Evolutionary conservation across 2,888 invertebrate species (phyloP).

Genomic region (Creontiades dilutus): DNA sequence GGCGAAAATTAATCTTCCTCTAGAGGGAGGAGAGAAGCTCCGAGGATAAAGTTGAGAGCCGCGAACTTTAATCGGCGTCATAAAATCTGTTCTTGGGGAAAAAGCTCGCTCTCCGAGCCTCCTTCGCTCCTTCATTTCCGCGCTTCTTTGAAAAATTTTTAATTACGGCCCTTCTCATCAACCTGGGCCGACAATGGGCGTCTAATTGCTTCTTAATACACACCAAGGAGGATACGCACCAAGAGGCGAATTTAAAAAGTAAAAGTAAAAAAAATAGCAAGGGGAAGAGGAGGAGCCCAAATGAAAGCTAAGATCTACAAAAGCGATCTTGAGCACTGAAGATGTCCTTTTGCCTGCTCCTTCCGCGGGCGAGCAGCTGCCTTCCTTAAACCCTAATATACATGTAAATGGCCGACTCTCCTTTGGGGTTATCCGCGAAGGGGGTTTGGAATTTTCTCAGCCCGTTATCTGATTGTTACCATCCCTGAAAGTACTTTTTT

Average conservation of each 20-base stretch:
- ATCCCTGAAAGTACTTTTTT: constrained; percentile 51
- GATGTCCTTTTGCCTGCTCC: constrained; percentile 41
- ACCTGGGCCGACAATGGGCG: constrained; percentile 55
- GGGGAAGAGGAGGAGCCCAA: neutral
- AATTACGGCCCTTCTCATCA: constrained; percentile 57
- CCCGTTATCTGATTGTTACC: constrained; percentile 60
- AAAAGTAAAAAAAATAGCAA: constrained; percentile 19
- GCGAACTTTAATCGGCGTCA: constrained; percentile 66
- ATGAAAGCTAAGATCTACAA: constrained; percentile 53
- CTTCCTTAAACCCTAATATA: constrained; percentile 57
- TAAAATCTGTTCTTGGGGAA: constrained; percentile 58
- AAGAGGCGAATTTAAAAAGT: constrained; percentile 19
- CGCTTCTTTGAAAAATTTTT: constrained; percentile 64
- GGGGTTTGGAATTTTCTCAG: constrained; percentile 56
- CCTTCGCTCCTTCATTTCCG: constrained; percentile 59
- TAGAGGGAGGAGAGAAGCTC: constrained; percentile 19
- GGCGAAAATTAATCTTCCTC: constrained; percentile 60
- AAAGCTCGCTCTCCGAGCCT: constrained; percentile 37
- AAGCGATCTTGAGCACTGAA: constrained; percentile 53
- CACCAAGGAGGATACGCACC: constrained; percentile 8
- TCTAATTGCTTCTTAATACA: constrained; percentile 67
- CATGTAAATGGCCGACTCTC: constrained; percentile 60
- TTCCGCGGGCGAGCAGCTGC: constrained; percentile 48
- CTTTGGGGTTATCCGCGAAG: constrained; percentile 60
- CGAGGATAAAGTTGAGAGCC: neutral